Conservation (phyloP, 2,113 vertebrate species). For the Pristiophorus japonicus region DNA sequence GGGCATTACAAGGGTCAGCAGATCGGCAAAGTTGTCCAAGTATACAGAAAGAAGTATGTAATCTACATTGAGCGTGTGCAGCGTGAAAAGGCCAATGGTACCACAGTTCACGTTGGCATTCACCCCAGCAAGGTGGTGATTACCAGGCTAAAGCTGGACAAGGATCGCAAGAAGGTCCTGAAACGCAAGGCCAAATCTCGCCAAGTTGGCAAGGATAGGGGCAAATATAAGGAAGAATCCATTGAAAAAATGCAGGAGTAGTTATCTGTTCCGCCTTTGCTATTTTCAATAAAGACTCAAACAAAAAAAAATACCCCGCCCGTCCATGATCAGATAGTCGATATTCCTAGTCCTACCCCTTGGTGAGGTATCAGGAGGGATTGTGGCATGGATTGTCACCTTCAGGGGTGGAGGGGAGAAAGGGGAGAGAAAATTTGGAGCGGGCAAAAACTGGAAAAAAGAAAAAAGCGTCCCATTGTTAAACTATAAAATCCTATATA, state of each 20-base stretch:
- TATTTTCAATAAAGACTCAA: too few species aligned
- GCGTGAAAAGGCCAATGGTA: slow-evolving; percentile 86
- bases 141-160: too few species aligned
- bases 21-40: slow-evolving; percentile 87
- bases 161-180: too few species aligned
- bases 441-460: not conserved
- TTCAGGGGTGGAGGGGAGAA: not conserved
- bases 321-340: not conserved
- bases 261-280: too few species aligned
- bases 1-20: slow-evolving; percentile 94
- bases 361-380: not conserved
- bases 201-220: too few species aligned
- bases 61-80: slow-evolving; percentile 90
- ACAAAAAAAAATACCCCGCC: too few species aligned
- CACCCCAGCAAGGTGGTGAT: slow-evolving; percentile 96
- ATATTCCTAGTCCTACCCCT: not conserved
- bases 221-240: too few species aligned
- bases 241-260: too few species aligned
- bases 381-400: not conserved
- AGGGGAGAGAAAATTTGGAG: not conserved
- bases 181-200: too few species aligned
- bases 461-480: not conserved
- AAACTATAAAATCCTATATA: not conserved
- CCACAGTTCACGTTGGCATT: slow-evolving; percentile 84
- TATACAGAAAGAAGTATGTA: slow-evolving; percentile 87